A percentile compares a stretch with the other conserved stretches of the same genome.
Evolutionary conservation across 2,113 vertebrate genomes (phyloP).

Genomic region (Poeciliopsis prolifica): DNA sequence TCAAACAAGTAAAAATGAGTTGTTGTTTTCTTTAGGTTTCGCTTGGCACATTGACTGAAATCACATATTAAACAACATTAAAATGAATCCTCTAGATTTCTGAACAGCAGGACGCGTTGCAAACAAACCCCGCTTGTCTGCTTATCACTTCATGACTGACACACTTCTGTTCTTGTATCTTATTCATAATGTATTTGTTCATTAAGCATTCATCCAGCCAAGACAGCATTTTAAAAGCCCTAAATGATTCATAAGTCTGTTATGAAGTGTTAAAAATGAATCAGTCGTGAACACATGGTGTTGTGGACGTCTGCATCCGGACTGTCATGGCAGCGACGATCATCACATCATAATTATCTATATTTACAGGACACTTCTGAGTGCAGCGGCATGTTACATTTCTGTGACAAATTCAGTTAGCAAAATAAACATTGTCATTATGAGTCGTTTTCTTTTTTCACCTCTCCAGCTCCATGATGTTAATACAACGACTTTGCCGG

Average conservation of each 20-base stretch:
- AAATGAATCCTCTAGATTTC: no score
- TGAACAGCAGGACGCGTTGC: no score
- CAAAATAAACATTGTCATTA: conserved; percentile 66
- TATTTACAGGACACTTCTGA: conserved; percentile 67
- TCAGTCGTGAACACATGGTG: conserved; percentile 8
- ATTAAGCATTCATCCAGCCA: neutral
- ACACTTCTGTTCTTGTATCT: no score
- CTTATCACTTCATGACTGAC: neutral
- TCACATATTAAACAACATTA: neutral
- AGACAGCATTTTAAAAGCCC: neutral
- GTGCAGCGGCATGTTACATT: conserved; percentile 48
- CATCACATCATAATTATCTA: conserved; percentile 63
- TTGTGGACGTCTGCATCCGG: conserved; percentile 31
- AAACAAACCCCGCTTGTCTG: neutral
- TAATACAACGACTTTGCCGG: conserved; percentile 56
- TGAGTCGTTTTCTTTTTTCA: conserved; percentile 28
- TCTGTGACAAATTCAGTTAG: conserved; percentile 61
- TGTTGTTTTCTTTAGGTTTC: neutral
- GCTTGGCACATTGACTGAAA: neutral
- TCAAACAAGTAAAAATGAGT: neutral
- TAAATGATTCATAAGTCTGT: neutral
- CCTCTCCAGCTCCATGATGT: conserved; percentile 44
- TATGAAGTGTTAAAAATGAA: conserved; percentile 1
- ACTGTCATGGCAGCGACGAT: conserved; percentile 41
- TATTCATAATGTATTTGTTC: neutral